Conservation (phyloP, 2,797 vertebrate species). For the Lophura swinhoii region DNA sequence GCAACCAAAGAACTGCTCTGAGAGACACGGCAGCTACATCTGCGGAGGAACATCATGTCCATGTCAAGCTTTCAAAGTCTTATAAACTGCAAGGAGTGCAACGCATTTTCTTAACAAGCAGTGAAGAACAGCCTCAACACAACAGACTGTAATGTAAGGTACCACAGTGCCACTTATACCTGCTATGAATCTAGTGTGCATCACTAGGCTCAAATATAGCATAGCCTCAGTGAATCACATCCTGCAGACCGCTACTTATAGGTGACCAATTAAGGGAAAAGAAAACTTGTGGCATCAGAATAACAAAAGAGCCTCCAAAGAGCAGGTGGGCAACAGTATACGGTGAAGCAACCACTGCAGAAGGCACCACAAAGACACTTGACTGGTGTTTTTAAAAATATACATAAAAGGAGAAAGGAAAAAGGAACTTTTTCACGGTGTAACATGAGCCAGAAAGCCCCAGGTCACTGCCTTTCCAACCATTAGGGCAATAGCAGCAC, state of each 20-base stretch:
- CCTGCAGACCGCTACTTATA: not conserved
- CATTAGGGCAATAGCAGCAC: not conserved
- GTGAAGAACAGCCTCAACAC: not conserved
- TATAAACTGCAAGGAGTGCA: not conserved
- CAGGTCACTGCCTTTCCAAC: not conserved
- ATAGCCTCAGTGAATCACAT: not conserved
- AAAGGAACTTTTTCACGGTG: not conserved
- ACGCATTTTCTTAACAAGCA: not conserved
- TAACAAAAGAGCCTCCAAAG: not conserved
- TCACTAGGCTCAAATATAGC: not conserved
- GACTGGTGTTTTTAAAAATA: not conserved
- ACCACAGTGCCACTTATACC: not conserved
- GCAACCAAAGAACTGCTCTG: not conserved
- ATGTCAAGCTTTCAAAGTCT: not conserved
- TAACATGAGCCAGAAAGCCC: conserved; percentile 1
- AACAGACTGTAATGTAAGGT: not conserved
- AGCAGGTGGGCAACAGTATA: fast-evolving
- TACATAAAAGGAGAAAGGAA: not conserved
- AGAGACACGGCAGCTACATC: not conserved
- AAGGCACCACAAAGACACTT: not conserved
- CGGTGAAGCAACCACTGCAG: not conserved
- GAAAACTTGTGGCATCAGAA: not conserved
- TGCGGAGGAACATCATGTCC: not conserved
- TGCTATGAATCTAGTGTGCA: fast-evolving
- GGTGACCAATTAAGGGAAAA: not conserved